phyloP scores from a whole-genome alignment of 2,888 invertebrate genomes.

The Conchocele bisecta region DNA sequence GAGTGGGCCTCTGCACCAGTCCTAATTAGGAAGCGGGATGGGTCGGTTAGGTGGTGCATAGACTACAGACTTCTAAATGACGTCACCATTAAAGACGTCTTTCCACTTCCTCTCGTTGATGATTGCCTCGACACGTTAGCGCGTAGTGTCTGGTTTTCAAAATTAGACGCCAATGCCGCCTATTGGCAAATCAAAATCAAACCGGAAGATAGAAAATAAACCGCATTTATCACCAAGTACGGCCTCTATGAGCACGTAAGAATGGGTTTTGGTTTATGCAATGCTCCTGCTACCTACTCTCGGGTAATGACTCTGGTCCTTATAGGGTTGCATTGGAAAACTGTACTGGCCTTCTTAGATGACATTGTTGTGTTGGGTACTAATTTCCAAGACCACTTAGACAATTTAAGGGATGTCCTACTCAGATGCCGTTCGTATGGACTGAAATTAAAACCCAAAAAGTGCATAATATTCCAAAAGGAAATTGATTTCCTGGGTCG shows the following conservation, averaged over 20 bases:
- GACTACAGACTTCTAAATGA: neutral
- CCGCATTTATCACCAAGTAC: no score
- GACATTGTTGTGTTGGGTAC: slow-evolving; percentile 54
- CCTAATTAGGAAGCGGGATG: neutral
- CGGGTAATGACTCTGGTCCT: neutral
- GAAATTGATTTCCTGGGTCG: no score
- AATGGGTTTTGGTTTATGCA: no score
- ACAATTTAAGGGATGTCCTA: slow-evolving; percentile 34
- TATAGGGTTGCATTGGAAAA: neutral
- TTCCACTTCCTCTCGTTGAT: slow-evolving; percentile 14
- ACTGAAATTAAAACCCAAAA: slow-evolving; percentile 54
- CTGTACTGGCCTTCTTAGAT: slow-evolving; percentile 48
- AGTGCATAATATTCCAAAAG: no score
- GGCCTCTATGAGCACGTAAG: no score
- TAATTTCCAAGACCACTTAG: slow-evolving; percentile 26
- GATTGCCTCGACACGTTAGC: slow-evolving; percentile 39
- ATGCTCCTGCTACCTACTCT: no score
- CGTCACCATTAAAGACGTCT: slow-evolving; percentile 1
- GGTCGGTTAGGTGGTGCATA: neutral
- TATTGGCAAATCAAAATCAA: no score
- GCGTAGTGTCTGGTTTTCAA: slow-evolving; percentile 34
- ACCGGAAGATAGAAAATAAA: no score
- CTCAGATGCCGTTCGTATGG: slow-evolving; percentile 21
- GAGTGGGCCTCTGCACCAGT: no score
- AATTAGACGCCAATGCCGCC: no score